A percentile compares a stretch with the other conserved stretches of the same genome.
These are phyloP conservation scores for Maconellicoccus hirsutus DNA, from an alignment of 1,140 invertebrate species.

Conservation along the genomic window DNA sequence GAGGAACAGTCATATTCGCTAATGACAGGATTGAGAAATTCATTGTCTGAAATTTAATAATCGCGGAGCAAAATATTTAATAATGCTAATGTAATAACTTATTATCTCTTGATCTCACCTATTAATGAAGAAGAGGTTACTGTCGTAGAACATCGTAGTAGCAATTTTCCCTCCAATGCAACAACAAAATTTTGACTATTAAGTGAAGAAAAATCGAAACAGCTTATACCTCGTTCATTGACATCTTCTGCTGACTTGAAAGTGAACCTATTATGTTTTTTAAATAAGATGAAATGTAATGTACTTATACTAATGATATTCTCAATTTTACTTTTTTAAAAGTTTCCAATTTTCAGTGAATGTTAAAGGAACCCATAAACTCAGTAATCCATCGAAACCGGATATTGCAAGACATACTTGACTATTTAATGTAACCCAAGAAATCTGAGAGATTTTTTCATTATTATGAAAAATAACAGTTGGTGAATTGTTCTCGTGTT, in stretches of 20 bases:
- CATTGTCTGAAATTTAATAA: not conserved
- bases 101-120: not conserved
- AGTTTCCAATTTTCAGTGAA: not conserved
- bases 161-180: not conserved
- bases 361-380: not conserved
- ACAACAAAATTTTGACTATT: conserved; percentile 3
- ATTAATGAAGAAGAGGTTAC: not conserved
- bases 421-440: not conserved
- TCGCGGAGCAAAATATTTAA: too few species aligned
- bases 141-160: not conserved
- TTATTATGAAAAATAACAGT: not conserved
- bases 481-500: not conserved
- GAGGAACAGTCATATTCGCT: not conserved
- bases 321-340: not conserved
- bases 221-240: not conserved
- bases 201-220: conserved; percentile 1
- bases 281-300: too few species aligned
- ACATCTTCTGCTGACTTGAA: not conserved
- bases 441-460: not conserved
- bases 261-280: not conserved
- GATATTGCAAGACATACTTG: not conserved
- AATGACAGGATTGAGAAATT: not conserved
- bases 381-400: not conserved
- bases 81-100: not conserved
- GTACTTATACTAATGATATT: too few species aligned